Evolutionary conservation across 2,888 invertebrate genomes (phyloP).

Genomic region (Escarpia spicata): DNA sequence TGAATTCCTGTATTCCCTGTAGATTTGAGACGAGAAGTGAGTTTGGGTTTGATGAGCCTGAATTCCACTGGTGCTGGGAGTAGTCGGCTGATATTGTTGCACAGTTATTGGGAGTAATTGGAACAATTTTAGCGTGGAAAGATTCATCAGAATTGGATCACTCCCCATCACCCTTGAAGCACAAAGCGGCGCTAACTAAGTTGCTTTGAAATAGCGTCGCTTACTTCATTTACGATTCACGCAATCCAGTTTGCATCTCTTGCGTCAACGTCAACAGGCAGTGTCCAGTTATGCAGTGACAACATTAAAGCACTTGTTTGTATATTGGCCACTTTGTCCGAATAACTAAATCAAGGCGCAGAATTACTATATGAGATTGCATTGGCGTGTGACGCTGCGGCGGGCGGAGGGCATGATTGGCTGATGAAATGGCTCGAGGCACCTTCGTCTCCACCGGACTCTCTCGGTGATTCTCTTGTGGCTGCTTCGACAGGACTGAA

Average conservation of each 20-base stretch:
- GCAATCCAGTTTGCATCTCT: conserved; percentile 13
- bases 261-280: background rate
- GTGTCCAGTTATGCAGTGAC: background rate
- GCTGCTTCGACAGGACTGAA: background rate
- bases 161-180: background rate
- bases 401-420: background rate
- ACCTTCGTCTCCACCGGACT: background rate
- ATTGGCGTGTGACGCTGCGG: background rate
- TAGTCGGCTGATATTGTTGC: background rate
- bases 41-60: background rate
- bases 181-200: background rate
- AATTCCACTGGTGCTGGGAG: background rate
- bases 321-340: background rate
- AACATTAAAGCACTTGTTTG: background rate
- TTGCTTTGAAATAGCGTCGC: conserved; percentile 12
- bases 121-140: background rate
- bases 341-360: background rate
- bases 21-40: background rate
- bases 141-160: background rate
- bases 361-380: background rate
- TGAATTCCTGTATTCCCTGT: background rate
- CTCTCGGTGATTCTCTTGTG: background rate
- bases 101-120: conserved; percentile 4
- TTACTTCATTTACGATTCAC: conserved; percentile 12
- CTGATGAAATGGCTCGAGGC: background rate